Percentiles rank a stretch among this genome's conserved stretches.
These are phyloP conservation scores for Lagenorhynchus albirostris DNA, from an alignment of 2,113 vertebrate species.

Conservation along the genomic window DNA sequence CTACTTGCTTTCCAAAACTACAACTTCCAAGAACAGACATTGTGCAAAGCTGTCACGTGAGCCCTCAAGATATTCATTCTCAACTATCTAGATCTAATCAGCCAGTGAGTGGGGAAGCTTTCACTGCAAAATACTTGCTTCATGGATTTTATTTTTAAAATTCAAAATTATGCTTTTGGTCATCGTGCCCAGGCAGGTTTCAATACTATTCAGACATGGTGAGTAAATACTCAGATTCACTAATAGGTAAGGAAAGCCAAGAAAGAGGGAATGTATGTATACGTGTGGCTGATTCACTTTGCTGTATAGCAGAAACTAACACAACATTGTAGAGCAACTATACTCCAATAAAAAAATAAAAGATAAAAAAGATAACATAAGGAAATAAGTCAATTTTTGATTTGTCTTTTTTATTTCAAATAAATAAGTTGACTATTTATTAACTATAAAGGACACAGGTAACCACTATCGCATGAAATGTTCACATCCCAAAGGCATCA, in stretches of 20 bases:
- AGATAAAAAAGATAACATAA: neutral
- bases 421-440: neutral
- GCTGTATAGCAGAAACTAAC: too few relatives aligned
- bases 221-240: neutral
- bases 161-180: neutral
- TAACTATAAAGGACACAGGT: neutral
- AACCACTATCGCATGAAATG: neutral
- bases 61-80: conserved; percentile 45
- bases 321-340: too few relatives aligned
- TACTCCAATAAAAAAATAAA: too few relatives aligned
- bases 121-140: neutral
- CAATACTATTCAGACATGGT: neutral
- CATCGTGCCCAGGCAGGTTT: neutral
- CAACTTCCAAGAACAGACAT: conserved; percentile 29
- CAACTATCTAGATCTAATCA: neutral
- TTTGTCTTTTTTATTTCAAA: neutral
- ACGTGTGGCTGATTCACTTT: too few relatives aligned
- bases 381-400: neutral
- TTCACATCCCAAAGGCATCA: neutral
- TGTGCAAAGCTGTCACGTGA: conserved; percentile 45
- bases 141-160: conserved; percentile 24
- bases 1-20: conserved; percentile 37
- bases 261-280: too few relatives aligned
- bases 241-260: neutral
- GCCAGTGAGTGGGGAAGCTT: conserved; percentile 35